Evolutionary conservation across 2,888 invertebrate species (phyloP).

Genomic region (Periphyllus acericola): DNA sequence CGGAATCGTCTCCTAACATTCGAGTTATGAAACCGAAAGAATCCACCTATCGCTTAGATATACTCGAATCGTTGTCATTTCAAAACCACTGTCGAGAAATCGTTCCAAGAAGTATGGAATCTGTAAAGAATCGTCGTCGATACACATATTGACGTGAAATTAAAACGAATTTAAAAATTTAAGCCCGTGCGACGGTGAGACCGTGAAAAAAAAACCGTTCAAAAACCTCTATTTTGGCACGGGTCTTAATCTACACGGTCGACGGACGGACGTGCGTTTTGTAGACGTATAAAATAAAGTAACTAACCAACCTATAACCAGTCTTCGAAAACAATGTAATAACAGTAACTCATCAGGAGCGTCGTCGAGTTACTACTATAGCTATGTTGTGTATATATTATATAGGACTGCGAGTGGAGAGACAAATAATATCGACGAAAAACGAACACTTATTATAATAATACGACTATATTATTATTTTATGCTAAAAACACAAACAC

Average conservation of each 20-base stretch:
- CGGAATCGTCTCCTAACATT: too few relatives aligned
- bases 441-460: not conserved
- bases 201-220: not conserved
- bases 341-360: constrained; percentile 21
- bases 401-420: not conserved
- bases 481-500: not conserved
- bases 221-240: not conserved
- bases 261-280: not conserved
- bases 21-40: too few relatives aligned
- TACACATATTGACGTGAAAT: too few relatives aligned
- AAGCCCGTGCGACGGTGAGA: too few relatives aligned
- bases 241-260: not conserved
- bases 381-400: too few relatives aligned
- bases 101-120: too few relatives aligned
- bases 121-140: too few relatives aligned
- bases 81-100: too few relatives aligned
- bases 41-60: too few relatives aligned
- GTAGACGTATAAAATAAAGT: not conserved
- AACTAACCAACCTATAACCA: not conserved
- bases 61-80: too few relatives aligned
- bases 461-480: not conserved
- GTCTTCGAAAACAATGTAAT: constrained; percentile 30
- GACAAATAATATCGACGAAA: not conserved
- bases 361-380: not conserved
- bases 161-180: too few relatives aligned